Percentiles rank a stretch among this genome's conserved stretches.
phyloP scores from a whole-genome alignment of 2,113 vertebrate genomes.

The Epinephelus cyanopodus region DNA sequence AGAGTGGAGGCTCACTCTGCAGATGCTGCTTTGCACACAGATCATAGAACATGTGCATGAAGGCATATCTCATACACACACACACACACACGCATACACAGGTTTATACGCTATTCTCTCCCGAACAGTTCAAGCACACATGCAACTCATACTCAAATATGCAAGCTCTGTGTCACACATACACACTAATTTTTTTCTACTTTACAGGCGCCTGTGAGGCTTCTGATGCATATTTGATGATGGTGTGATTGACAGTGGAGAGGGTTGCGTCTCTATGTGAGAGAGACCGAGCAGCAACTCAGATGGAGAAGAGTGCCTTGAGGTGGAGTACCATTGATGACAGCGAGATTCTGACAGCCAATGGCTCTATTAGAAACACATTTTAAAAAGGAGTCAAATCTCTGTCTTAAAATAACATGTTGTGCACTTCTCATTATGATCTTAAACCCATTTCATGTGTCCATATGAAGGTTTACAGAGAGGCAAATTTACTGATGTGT shows the following conservation, averaged over 20 bases:
- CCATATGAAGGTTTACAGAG: neutral
- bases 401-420: neutral
- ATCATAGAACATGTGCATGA: slow-evolving; percentile 6
- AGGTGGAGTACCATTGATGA: slow-evolving; percentile 4
- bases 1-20: neutral
- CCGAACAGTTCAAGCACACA: neutral
- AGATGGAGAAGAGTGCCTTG: slow-evolving; percentile 14
- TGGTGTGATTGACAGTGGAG: slow-evolving; percentile 55
- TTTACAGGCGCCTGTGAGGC: slow-evolving; percentile 32
- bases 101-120: neutral
- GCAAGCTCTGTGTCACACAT: neutral
- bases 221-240: slow-evolving; percentile 57
- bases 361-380: neutral
- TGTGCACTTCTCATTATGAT: neutral
- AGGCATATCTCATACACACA: neutral
- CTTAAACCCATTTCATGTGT: neutral
- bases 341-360: slow-evolving; percentile 10
- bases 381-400: neutral
- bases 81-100: neutral
- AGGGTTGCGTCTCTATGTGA: slow-evolving; percentile 5
- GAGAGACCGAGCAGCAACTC: slow-evolving; percentile 10
- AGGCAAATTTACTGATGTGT: neutral
- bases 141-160: slow-evolving; percentile 17
- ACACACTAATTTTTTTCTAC: slow-evolving; percentile 5
- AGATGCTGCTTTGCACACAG: slow-evolving; percentile 22